These are phyloP conservation scores for Trichopria drosophilae DNA, from an alignment of 2,888 invertebrate species.

Conservation along the genomic window DNA sequence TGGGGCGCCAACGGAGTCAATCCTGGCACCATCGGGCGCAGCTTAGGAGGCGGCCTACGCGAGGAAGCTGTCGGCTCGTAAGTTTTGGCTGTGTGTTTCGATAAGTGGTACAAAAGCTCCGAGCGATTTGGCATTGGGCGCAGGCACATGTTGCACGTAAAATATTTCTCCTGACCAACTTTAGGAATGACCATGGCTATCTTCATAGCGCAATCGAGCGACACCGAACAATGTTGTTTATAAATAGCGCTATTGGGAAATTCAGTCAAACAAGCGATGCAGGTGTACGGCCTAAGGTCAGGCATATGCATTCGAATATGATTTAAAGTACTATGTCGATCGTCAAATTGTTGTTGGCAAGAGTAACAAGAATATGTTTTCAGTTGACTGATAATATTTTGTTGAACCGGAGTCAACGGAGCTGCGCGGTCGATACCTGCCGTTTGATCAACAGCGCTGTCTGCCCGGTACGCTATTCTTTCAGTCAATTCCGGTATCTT, in stretches of 20 bases:
- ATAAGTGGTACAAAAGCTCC: slow-evolving; percentile 50
- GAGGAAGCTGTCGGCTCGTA: slow-evolving; percentile 42
- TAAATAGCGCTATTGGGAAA: slow-evolving; percentile 52
- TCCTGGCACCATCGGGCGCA: slow-evolving; percentile 37
- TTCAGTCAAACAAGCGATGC: slow-evolving; percentile 54
- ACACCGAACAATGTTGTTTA: slow-evolving; percentile 52
- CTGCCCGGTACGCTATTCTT: slow-evolving; percentile 32
- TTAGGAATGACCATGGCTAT: slow-evolving; percentile 55
- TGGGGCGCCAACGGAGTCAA: neutral
- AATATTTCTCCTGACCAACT: slow-evolving; percentile 51
- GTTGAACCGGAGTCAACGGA: slow-evolving; percentile 52
- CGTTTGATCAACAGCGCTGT: slow-evolving; percentile 47
- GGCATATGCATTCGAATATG: slow-evolving; percentile 56
- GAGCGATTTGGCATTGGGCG: slow-evolving; percentile 47
- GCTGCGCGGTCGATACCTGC: slow-evolving; percentile 47
- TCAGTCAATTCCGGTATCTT: slow-evolving; percentile 31
- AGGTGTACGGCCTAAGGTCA: slow-evolving; percentile 51
- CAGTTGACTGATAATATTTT: slow-evolving; percentile 54
- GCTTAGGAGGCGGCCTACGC: slow-evolving; percentile 37
- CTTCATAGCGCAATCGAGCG: slow-evolving; percentile 64
- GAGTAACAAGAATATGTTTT: slow-evolving; percentile 55
- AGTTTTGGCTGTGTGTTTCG: slow-evolving; percentile 49
- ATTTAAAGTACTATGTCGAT: slow-evolving; percentile 50
- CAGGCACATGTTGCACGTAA: slow-evolving; percentile 56
- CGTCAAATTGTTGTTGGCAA: slow-evolving; percentile 47